Conservation (phyloP, 2,113 vertebrate species). For the Nerophis ophidion region DNA sequence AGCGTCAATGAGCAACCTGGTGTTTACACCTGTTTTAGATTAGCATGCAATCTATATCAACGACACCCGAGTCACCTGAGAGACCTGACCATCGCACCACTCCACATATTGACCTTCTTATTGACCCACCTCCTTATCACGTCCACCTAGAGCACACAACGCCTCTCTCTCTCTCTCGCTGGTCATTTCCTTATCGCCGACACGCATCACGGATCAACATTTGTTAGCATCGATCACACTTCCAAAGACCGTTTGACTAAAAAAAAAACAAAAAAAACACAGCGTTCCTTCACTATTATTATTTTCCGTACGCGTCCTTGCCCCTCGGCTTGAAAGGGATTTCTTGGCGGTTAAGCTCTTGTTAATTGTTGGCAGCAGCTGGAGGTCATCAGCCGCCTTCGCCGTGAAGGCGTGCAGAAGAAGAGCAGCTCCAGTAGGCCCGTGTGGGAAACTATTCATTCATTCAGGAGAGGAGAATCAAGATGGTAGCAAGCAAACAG, state of each 20-base stretch:
- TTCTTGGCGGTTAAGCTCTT: conserved; percentile 44
- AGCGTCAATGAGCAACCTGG: too few relatives aligned
- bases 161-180: conserved; percentile 7
- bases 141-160: conserved; percentile 6
- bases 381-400: conserved; percentile 63
- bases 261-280: not conserved
- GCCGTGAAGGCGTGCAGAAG: conserved; percentile 55
- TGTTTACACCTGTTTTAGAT: not conserved
- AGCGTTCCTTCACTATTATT: conserved; percentile 17
- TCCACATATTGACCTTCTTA: conserved; percentile 32
- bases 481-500: too few relatives aligned
- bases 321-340: conserved; percentile 29
- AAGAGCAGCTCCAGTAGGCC: conserved; percentile 35
- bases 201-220: conserved; percentile 39
- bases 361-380: conserved; percentile 60
- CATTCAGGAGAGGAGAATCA: not conserved
- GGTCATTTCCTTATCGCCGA: conserved; percentile 55
- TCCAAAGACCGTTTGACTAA: conserved; percentile 25
- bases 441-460: conserved; percentile 55
- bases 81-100: conserved; percentile 27
- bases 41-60: conserved; percentile 11
- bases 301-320: conserved; percentile 18
- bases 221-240: conserved; percentile 66
- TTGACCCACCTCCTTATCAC: conserved; percentile 35
- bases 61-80: not conserved